These are phyloP conservation scores for Osmerus mordax DNA, from an alignment of 2,113 vertebrate species.

Conservation along the genomic window DNA sequence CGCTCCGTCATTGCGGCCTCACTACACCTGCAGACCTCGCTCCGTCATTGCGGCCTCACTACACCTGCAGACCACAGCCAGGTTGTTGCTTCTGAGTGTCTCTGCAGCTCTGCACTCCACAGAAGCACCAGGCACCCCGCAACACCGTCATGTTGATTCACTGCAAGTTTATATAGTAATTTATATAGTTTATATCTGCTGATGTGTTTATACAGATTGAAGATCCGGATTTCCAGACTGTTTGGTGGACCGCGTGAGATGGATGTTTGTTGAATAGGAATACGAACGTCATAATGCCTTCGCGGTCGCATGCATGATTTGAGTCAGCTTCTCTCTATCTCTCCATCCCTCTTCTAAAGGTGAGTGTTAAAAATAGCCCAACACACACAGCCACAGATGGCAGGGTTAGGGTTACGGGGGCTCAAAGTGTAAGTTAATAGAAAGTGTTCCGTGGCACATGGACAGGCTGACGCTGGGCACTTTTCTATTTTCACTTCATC, in stretches of 20 bases:
- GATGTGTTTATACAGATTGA: too few species aligned
- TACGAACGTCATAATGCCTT: neutral
- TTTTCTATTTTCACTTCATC: constrained; percentile 77
- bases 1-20: neutral
- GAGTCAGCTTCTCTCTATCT: constrained; percentile 11
- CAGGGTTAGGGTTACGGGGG: constrained; percentile 47
- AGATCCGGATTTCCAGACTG: too few species aligned
- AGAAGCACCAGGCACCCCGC: too few species aligned
- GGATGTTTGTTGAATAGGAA: too few species aligned
- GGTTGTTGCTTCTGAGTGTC: too few species aligned
- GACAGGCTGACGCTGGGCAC: constrained; percentile 58
- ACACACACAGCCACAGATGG: constrained; percentile 37
- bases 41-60: constrained; percentile 10
- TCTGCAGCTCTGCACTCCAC: too few species aligned
- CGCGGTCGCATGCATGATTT: neutral
- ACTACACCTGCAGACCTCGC: neutral
- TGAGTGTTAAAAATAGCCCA: constrained; percentile 44
- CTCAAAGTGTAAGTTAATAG: constrained; percentile 65
- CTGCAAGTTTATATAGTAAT: too few species aligned
- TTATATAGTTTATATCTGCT: too few species aligned
- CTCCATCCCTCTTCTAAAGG: constrained; percentile 42
- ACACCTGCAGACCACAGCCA: too few species aligned
- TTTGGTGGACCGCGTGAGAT: too few species aligned
- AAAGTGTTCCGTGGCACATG: constrained; percentile 54
- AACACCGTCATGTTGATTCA: too few species aligned